Base-by-base conservation (phyloP, 1,140 invertebrate species). In the Temnothorax nylanderi region DNA sequence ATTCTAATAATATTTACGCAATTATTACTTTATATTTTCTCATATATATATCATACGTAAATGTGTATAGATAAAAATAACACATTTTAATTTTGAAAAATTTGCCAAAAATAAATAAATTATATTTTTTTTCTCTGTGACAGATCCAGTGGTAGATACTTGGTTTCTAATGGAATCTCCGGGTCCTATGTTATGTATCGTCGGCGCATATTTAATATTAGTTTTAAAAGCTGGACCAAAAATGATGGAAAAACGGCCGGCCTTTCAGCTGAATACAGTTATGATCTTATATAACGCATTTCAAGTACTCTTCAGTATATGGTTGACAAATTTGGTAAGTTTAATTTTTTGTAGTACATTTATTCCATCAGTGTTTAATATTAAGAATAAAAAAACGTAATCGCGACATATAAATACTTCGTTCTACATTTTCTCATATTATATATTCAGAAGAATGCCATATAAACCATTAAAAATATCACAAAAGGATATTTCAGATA, bases 151-250 rank as follows among this genome's bases (percentile, higher is more conserved):
- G 82, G 96, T 97, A 41, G 96, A 97, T 85, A 96, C 96, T 6
- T 98, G 97, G 97, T 95, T 96, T 1, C 94, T 98, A 34, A 98
- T 98, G 97, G 92, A 96, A 34, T 96, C 96, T 1, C 97, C 97
- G 8, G 94, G 96, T 65, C 97, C 97, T 1, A 96, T 98, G 2
- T 87, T 97, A 5, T 93, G 94, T 18, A 96, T 97, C 60, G 93
- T 97, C 56, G 92, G 96, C 0, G 93, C 95, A 0, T 98, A 97
- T 86, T 95, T 97, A 6, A 95, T 96, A 85, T 97, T 97, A 85
- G 97, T 98, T 0, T 94, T 97, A 87, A 96, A 96, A 92, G 90
- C 97, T 41, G 98, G 98, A n/a, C 97, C 97, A 16, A 95, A 96
- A 89, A 95, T 96, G 88, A 98, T 98, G 97, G 95, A 97, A 93